Evolutionary conservation across 2,797 vertebrate species (phyloP).

Genomic region (Tiaroga cobitis): DNA sequence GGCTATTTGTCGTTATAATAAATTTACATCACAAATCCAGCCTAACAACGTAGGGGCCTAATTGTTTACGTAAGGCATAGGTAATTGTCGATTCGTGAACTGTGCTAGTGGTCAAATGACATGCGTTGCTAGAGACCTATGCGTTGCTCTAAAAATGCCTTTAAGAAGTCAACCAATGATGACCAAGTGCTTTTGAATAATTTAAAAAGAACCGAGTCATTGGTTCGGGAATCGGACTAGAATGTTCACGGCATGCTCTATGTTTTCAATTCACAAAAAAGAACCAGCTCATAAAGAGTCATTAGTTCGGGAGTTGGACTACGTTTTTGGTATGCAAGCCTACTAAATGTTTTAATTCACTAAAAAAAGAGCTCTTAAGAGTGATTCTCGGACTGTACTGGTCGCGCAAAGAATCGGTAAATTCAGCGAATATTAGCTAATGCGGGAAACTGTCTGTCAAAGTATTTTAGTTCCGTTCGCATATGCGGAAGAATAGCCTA

Average conservation of each 20-base stretch:
- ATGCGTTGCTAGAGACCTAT: not conserved
- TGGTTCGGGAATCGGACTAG: not conserved
- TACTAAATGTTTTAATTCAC: not conserved
- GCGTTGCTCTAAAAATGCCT: not conserved
- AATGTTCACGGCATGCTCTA: not conserved
- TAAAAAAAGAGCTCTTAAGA: not conserved
- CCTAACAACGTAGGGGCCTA: not conserved
- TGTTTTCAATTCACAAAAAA: not conserved
- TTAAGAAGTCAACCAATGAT: not conserved
- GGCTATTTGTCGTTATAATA: not conserved
- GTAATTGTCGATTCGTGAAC: not conserved
- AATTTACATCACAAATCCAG: no score
- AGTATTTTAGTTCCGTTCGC: not conserved
- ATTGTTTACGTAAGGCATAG: not conserved
- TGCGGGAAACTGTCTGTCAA: not conserved
- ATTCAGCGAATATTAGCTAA: not conserved
- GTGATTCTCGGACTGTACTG: not conserved
- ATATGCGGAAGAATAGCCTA: not conserved
- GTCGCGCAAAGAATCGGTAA: not conserved
- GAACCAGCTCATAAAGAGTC: not conserved
- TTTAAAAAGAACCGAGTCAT: not conserved
- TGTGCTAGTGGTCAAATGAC: not conserved
- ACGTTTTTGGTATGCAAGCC: not conserved
- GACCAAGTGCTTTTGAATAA: not conserved
- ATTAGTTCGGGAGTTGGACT: not conserved